A percentile compares a stretch with the other conserved stretches of the same genome.
Evolutionary conservation across 2,113 vertebrate species (phyloP).

Genomic region (Mirounga angustirostris): DNA sequence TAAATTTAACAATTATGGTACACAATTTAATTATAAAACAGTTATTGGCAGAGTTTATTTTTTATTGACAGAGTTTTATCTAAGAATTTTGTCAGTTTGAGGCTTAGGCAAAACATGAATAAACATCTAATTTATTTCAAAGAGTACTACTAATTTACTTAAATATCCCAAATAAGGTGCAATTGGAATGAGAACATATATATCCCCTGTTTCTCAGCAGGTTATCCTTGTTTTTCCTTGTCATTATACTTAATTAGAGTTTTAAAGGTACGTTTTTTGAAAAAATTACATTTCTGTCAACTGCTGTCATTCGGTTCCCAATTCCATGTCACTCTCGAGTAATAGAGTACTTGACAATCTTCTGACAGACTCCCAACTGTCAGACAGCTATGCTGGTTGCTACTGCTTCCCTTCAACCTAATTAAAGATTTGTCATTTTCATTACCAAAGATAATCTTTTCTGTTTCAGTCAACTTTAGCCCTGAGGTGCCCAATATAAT

Average conservation of each 20-base stretch:
- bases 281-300: constrained; percentile 56
- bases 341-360: constrained; percentile 25
- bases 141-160: neutral
- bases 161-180: neutral
- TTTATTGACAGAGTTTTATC: neutral
- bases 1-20: neutral
- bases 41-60: neutral
- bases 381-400: neutral
- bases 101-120: neutral
- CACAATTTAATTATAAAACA: neutral
- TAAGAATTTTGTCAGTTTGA: neutral
- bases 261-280: constrained; percentile 8
- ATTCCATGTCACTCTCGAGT: constrained; percentile 31
- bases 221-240: neutral
- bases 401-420: neutral
- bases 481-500: neutral
- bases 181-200: neutral
- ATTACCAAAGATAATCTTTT: neutral
- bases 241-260: neutral
- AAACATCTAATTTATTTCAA: neutral
- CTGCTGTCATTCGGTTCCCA: neutral
- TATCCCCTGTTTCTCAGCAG: neutral
- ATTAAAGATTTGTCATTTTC: constrained; percentile 72
- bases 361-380: constrained; percentile 41
- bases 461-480: neutral